phyloP scores from a whole-genome alignment of 2,888 invertebrate species.

The Limnephilus lunatus region DNA sequence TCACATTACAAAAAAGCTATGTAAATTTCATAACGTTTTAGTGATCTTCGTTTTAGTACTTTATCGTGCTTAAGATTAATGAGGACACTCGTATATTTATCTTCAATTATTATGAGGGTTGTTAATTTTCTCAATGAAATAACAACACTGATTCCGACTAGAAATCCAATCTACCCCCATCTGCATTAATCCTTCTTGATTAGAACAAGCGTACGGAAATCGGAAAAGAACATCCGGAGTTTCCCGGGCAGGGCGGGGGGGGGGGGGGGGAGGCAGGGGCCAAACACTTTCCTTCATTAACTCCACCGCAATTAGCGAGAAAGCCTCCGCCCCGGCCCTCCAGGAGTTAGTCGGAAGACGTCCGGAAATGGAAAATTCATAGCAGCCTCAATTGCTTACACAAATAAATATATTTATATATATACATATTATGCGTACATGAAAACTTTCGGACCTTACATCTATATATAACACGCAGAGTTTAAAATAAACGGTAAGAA shows the following conservation, averaged over 20 bases:
- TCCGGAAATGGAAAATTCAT: not conserved
- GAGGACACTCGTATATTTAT: too few species aligned
- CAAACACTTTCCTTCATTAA: slow-evolving; percentile 37
- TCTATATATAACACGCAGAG: not conserved
- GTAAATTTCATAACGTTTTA: too few species aligned
- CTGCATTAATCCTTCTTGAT: not conserved
- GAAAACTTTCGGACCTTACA: not conserved
- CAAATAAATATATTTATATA: not conserved
- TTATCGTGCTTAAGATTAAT: too few species aligned
- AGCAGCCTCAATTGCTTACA: slow-evolving; percentile 6
- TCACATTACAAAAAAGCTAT: too few species aligned
- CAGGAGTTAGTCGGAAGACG: not conserved
- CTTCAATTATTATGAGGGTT: too few species aligned
- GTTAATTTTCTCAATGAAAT: too few species aligned
- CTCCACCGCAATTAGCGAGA: slow-evolving; percentile 40
- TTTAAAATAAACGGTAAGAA: not conserved
- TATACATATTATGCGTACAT: too few species aligned
- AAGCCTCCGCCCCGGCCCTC: not conserved
- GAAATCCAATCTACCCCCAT: not conserved
- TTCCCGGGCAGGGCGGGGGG: not conserved
- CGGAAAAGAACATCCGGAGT: slow-evolving; percentile 14
- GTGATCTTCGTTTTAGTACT: too few species aligned
- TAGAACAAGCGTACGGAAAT: not conserved
- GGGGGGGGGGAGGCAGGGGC: not conserved
- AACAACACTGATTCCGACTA: not conserved